phyloP scores from a whole-genome alignment of 2,797 vertebrate genomes.

The Aratinga solstitialis region DNA sequence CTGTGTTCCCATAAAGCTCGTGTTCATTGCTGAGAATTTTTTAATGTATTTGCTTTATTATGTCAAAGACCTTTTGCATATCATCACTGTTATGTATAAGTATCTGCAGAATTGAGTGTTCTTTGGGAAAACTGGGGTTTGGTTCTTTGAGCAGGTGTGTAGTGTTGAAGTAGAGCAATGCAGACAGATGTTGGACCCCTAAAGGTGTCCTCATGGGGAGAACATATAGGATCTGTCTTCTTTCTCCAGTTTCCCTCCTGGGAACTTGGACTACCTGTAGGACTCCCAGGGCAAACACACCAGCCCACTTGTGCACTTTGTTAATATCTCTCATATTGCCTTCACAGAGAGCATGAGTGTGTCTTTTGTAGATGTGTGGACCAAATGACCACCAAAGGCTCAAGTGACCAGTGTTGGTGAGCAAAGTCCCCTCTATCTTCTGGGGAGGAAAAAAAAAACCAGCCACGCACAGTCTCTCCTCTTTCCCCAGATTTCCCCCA shows the following conservation, averaged over 20 bases:
- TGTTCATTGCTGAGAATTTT: background rate
- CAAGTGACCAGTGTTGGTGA: background rate
- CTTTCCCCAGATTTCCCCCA: rapidly evolving
- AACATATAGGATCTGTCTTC: background rate
- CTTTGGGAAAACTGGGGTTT: background rate
- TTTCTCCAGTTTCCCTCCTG: background rate
- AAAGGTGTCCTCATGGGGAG: background rate
- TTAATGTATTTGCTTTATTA: background rate
- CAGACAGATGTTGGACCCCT: background rate
- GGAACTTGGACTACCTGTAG: background rate
- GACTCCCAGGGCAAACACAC: background rate
- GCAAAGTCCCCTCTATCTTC: background rate
- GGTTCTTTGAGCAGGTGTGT: background rate
- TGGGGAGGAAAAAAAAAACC: background rate
- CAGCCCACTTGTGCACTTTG: background rate
- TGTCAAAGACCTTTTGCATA: background rate
- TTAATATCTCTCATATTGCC: background rate
- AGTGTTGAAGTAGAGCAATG: background rate
- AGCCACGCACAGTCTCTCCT: background rate
- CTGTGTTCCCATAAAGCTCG: background rate
- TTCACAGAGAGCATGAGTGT: background rate
- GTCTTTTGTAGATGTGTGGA: background rate
- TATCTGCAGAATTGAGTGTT: background rate
- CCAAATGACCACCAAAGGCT: background rate
- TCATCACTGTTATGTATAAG: background rate